Evolutionary conservation across 2,888 invertebrate species (phyloP), one percentile per base, ranked within the genome.

Genomic region (Aporophyla lueneburgensis): DNA sequence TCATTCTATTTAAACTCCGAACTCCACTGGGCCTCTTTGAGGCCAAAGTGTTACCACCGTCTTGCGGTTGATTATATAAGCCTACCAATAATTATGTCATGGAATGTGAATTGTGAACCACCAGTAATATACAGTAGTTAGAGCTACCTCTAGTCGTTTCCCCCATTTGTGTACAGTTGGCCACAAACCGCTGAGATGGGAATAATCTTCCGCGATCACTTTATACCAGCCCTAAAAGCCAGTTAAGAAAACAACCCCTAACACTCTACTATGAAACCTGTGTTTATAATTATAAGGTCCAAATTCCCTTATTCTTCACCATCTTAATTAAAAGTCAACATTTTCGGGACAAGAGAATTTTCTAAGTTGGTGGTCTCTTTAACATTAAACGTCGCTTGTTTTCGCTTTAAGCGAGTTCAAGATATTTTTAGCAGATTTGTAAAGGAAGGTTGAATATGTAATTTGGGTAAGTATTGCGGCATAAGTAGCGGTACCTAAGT

Each of bases 271-370:
- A 12, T 59, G 24, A 69, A 75, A 70, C 67, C 54, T 74, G 16
- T n/a, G 0, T 0, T 0, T 51, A 24, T n/a, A 54, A n/a, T 14
- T 27, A 71, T 59, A 86, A 75, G 63, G 78, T 61, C 19, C 33
- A 9, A 43, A 53, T 69, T 84, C n/a, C 46, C 12, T 40, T 71
- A 78, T 56, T 12, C 43, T 56, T 16, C 12, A 21, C 53, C 65
- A 46, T 61, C 66, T 78, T 87, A 86, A 86, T 87, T 86, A 87
- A 87, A 86, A 86, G 79, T 78, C 75, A 86, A 86, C 81, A 86
- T 81, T 86, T 84, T 84, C 66, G 61, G 79, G 62, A 78, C 79
- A 78, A 78, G 76, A 59, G 62, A 81, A 84, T 80, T 87, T 84
- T 77, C 74, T 66, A 78, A 86, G 74, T 80, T 86, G 58, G 77